Conservation (phyloP, 1,140 invertebrate species). For the Lordiphosa mommai region DNA sequence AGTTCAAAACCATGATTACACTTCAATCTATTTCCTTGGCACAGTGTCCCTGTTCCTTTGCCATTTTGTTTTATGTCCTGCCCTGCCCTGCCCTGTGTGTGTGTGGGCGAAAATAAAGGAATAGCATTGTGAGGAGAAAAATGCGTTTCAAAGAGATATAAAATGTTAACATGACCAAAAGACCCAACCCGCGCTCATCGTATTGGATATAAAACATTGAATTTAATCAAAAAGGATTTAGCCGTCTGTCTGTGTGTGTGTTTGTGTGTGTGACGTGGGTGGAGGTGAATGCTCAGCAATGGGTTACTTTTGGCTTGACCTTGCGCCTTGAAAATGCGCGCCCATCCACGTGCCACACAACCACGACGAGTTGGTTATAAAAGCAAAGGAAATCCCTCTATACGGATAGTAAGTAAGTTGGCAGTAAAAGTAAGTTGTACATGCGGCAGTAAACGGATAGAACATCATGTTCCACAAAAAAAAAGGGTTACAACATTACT, state of each 20-base stretch:
- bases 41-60: constrained; percentile 25
- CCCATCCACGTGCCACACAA: constrained; percentile 49
- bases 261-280: background rate
- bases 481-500: constrained; percentile 31
- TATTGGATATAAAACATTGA: constrained; percentile 77
- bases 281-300: constrained; percentile 24
- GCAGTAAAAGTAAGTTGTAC: constrained; percentile 29
- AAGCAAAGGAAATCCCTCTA: constrained; percentile 16
- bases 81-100: background rate
- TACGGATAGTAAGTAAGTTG: background rate
- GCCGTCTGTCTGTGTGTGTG: constrained; percentile 14
- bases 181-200: constrained; percentile 19
- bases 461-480: constrained; percentile 34
- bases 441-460: constrained; percentile 4
- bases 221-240: constrained; percentile 78
- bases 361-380: constrained; percentile 21
- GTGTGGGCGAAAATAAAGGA: constrained; percentile 20
- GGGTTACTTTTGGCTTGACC: constrained; percentile 62
- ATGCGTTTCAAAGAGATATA: constrained; percentile 76
- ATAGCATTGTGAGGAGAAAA: constrained; percentile 60
- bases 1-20: constrained; percentile 78
- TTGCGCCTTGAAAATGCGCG: constrained; percentile 65
- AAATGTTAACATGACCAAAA: constrained; percentile 68
- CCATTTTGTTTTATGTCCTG: constrained; percentile 72
- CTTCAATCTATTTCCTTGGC: constrained; percentile 69